phyloP scores from a whole-genome alignment of 2,888 invertebrate genomes.

The Ectemnius lituratus region DNA sequence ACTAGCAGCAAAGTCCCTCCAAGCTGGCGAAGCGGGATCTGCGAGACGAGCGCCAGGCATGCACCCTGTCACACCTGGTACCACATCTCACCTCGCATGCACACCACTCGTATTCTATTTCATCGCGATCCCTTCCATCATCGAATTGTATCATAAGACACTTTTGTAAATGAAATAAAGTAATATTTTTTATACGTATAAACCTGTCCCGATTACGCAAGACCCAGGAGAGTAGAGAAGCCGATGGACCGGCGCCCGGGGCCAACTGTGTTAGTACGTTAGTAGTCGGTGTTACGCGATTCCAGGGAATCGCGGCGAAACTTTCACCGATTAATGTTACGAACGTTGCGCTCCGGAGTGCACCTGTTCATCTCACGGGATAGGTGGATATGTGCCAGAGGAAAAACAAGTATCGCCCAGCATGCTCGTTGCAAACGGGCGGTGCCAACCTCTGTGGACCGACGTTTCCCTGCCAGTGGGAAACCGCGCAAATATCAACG shows the following conservation, averaged over 20 bases:
- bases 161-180: conserved; percentile 57
- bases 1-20: not conserved
- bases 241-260: not conserved
- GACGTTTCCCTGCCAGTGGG: conserved; percentile 3
- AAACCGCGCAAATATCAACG: conserved; percentile 27
- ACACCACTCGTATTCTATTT: conserved; percentile 52
- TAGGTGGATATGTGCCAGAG: conserved; percentile 17
- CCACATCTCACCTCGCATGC: conserved; percentile 39
- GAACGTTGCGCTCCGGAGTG: conserved; percentile 41
- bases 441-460: conserved; percentile 9
- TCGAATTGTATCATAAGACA: conserved; percentile 56
- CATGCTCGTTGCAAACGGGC: conserved; percentile 40
- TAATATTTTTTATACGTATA: conserved; percentile 58
- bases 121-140: conserved; percentile 44
- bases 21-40: conserved; percentile 2
- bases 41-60: conserved; percentile 8
- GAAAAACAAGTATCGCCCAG: conserved; percentile 28
- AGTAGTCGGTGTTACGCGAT: conserved; percentile 45
- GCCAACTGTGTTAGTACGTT: conserved; percentile 19
- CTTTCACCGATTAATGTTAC: conserved; percentile 57
- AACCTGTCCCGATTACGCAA: conserved; percentile 41
- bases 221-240: not conserved
- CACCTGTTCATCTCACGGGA: conserved; percentile 43
- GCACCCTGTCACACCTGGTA: conserved; percentile 18
- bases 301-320: conserved; percentile 47